phyloP scores from a whole-genome alignment of 2,888 invertebrate genomes.

The Cheiracanthium punctorium region DNA sequence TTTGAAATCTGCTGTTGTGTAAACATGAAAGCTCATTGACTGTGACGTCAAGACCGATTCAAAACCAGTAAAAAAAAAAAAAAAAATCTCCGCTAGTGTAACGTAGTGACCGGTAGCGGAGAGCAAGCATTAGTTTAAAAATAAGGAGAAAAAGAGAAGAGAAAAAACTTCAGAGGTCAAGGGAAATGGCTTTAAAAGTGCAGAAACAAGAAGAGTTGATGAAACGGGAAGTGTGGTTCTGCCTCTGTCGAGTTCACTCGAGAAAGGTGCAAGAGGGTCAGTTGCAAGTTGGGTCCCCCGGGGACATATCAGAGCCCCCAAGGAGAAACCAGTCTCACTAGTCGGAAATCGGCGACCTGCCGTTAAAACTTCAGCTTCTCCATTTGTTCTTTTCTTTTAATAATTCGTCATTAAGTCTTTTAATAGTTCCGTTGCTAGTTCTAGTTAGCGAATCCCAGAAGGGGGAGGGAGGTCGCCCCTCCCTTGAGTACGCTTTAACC shows the following conservation, averaged over 20 bases:
- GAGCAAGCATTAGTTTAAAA: background rate
- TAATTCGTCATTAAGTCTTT: too few relatives aligned
- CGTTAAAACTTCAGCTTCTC: too few relatives aligned
- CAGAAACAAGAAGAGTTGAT: constrained; percentile 4
- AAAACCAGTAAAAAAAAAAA: background rate
- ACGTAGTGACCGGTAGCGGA: background rate
- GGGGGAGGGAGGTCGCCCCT: too few relatives aligned
- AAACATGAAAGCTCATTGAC: background rate
- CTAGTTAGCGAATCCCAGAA: too few relatives aligned
- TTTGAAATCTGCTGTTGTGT: too few relatives aligned
- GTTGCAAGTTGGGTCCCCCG: background rate
- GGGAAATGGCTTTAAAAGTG: background rate
- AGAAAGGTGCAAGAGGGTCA: constrained; percentile 17
- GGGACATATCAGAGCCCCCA: background rate
- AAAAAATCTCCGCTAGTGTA: background rate
- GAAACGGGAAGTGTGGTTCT: background rate
- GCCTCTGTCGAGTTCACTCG: constrained; percentile 2
- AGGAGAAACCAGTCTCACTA: constrained; percentile 3
- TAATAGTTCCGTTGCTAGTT: too few relatives aligned
- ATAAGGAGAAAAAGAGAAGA: background rate
- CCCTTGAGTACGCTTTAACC: too few relatives aligned
- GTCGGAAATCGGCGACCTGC: background rate
- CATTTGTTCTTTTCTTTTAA: too few relatives aligned
- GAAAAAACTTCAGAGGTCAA: background rate
- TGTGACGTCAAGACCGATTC: background rate